phyloP scores from a whole-genome alignment of 2,888 invertebrate species.

The Drosophila merina region DNA sequence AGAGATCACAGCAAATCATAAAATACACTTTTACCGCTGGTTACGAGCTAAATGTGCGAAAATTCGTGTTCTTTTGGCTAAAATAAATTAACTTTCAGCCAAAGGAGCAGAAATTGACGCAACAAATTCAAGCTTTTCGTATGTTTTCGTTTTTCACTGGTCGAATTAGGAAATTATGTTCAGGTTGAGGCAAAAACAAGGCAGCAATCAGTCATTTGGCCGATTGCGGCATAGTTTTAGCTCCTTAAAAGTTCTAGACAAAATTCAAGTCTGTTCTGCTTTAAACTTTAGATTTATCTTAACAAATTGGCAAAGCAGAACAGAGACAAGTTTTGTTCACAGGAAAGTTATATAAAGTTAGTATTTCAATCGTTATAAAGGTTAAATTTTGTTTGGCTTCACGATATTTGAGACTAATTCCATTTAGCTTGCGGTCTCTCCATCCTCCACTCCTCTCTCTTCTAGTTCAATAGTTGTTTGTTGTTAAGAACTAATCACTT shows the following conservation, averaged over 20 bases:
- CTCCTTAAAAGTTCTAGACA: conserved; percentile 13
- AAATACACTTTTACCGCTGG: conserved; percentile 47
- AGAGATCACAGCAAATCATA: conserved; percentile 54
- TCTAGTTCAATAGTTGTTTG: conserved; percentile 40
- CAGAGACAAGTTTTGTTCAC: conserved; percentile 27
- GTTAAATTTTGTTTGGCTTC: conserved; percentile 39
- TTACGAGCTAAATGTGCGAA: conserved; percentile 32
- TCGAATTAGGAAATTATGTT: conserved; percentile 50
- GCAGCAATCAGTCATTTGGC: conserved; percentile 31
- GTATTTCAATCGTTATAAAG: conserved; percentile 40
- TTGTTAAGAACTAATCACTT: conserved; percentile 82
- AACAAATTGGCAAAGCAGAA: conserved; percentile 9
- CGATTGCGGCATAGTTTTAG: conserved; percentile 22
- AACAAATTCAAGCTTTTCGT: conserved; percentile 17
- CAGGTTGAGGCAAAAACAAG: conserved; percentile 48
- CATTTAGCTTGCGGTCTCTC: conserved; percentile 43
- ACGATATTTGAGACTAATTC: conserved; percentile 41
- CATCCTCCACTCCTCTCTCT: conserved; percentile 1
- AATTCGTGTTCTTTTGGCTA: conserved; percentile 52
- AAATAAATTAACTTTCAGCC: conserved; percentile 15
- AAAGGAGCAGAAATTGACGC: conserved; percentile 56
- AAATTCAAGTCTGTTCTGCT: conserved; percentile 33
- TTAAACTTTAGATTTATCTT: not conserved
- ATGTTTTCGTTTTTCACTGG: conserved; percentile 55
- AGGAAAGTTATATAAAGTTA: conserved; percentile 37